These are phyloP conservation scores for Chaetogeoica ovagalla DNA, from an alignment of 2,888 invertebrate species.

Conservation along the genomic window DNA sequence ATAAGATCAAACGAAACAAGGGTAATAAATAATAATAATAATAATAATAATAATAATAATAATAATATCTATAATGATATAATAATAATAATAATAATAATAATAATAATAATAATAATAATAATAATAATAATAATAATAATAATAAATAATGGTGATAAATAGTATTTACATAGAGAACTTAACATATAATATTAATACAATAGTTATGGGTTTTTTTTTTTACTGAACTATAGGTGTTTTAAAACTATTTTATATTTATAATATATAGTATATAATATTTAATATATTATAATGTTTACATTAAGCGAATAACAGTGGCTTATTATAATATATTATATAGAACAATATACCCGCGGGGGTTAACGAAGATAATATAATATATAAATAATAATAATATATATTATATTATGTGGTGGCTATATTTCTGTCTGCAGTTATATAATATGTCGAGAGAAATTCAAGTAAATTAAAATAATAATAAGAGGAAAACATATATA, in stretches of 20 bases:
- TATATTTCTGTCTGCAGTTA: background rate
- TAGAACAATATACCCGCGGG: slow-evolving; percentile 12
- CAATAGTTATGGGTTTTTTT: background rate
- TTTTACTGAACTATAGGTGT: slow-evolving; percentile 6
- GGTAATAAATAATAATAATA: slow-evolving; percentile 20
- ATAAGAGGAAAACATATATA: too few species aligned
- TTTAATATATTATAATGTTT: slow-evolving; percentile 16
- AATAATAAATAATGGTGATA: background rate
- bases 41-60: slow-evolving; percentile 9
- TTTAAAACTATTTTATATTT: slow-evolving; percentile 23
- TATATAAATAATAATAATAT: slow-evolving; percentile 10
- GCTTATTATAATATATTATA: background rate
- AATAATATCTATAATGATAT: slow-evolving; percentile 16
- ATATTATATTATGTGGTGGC: background rate
- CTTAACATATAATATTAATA: slow-evolving; percentile 12
- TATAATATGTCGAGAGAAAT: too few species aligned
- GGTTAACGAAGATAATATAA: slow-evolving; percentile 36
- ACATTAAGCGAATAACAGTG: slow-evolving; percentile 32
- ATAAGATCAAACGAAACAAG: slow-evolving; percentile 28
- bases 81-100: slow-evolving; percentile 12
- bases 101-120: slow-evolving; percentile 9
- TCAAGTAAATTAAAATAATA: too few species aligned
- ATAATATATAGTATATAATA: background rate
- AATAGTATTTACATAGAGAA: slow-evolving; percentile 45
- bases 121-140: background rate